phyloP scores from a whole-genome alignment of 1,140 invertebrate species.

The Drosophila lini region DNA sequence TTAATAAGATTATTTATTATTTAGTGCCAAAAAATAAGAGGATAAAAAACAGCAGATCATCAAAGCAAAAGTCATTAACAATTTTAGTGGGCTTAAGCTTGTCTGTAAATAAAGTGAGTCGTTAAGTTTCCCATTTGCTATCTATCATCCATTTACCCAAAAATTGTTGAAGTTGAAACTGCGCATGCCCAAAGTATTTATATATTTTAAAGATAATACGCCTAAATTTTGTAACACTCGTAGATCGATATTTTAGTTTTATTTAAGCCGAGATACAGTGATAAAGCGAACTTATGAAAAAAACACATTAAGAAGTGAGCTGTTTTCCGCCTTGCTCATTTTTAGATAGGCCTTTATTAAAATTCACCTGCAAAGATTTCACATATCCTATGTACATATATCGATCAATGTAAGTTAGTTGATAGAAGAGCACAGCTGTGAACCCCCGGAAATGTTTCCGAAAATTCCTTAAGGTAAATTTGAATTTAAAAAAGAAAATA shows the following conservation, averaged over 20 bases:
- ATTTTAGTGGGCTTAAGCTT: conserved; percentile 45
- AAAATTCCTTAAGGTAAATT: conserved; percentile 49
- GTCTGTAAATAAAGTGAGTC: conserved; percentile 38
- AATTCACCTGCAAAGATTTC: conserved; percentile 26
- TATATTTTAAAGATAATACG: conserved; percentile 55
- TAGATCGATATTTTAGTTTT: conserved; percentile 48
- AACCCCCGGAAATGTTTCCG: conserved; percentile 36
- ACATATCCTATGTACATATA: conserved; percentile 43
- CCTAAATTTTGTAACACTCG: conserved; percentile 38
- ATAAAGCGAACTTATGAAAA: conserved; percentile 39
- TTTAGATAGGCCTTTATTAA: conserved; percentile 10
- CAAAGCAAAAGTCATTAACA: conserved; percentile 74
- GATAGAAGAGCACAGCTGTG: conserved; percentile 36
- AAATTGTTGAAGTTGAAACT: conserved; percentile 52
- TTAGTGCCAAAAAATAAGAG: conserved; percentile 70
- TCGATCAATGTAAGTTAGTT: conserved; percentile 22
- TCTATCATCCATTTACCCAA: conserved; percentile 14
- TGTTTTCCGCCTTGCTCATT: conserved; percentile 12
- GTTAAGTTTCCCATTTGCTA: conserved; percentile 25
- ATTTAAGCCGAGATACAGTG: conserved; percentile 52
- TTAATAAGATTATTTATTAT: conserved; percentile 79
- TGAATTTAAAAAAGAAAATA: conserved; percentile 41
- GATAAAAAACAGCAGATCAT: conserved; percentile 28
- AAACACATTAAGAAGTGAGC: conserved; percentile 1
- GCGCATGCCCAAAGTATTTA: conserved; percentile 79